Conservation (phyloP, 1,140 invertebrate genomes). For the Scaptodrosophila lebanonensis region DNA sequence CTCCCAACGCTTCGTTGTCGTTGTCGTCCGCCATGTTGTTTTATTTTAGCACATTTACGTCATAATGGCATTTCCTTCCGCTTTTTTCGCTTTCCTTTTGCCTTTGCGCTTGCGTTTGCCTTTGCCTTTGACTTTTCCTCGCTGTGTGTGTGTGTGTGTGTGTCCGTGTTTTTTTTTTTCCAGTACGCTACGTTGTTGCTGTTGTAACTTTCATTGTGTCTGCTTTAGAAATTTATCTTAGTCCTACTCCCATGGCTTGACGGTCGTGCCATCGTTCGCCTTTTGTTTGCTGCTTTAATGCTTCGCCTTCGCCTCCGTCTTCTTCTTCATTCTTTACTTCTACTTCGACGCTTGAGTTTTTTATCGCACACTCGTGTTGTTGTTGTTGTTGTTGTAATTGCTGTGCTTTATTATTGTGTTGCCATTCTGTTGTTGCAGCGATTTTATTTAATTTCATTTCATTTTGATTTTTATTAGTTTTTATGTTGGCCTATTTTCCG, state of each 20-base stretch:
- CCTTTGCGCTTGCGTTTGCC: too few species aligned
- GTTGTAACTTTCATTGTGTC: slow-evolving; percentile 65
- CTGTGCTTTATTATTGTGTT: slow-evolving; percentile 59
- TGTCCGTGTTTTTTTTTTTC: slow-evolving; percentile 32
- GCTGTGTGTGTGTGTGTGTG: slow-evolving; percentile 23
- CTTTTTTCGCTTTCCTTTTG: too few species aligned
- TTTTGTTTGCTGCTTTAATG: slow-evolving; percentile 68
- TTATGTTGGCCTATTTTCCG: slow-evolving; percentile 49
- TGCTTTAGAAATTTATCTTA: slow-evolving; percentile 62
- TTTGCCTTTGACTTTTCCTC: slow-evolving; percentile 59
- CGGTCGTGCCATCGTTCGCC: too few species aligned
- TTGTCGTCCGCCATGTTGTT: slow-evolving; percentile 70
- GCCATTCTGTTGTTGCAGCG: slow-evolving; percentile 33
- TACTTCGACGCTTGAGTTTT: slow-evolving; percentile 1
- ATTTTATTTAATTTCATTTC: slow-evolving; percentile 69
- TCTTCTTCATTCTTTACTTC: neutral
- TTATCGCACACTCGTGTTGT: slow-evolving; percentile 32
- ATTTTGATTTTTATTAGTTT: slow-evolving; percentile 73
- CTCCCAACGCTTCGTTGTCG: slow-evolving; percentile 58
- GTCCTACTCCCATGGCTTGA: too few species aligned
- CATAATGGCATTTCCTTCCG: slow-evolving; percentile 75
- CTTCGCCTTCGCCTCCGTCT: slow-evolving; percentile 45
- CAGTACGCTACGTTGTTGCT: slow-evolving; percentile 3
- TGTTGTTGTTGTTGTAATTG: slow-evolving; percentile 46
- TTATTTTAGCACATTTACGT: slow-evolving; percentile 76